Percentiles rank a stretch among this genome's conserved stretches.
Conservation (phyloP, 2,113 vertebrate genomes). For the Lepidothrix coronata region DNA sequence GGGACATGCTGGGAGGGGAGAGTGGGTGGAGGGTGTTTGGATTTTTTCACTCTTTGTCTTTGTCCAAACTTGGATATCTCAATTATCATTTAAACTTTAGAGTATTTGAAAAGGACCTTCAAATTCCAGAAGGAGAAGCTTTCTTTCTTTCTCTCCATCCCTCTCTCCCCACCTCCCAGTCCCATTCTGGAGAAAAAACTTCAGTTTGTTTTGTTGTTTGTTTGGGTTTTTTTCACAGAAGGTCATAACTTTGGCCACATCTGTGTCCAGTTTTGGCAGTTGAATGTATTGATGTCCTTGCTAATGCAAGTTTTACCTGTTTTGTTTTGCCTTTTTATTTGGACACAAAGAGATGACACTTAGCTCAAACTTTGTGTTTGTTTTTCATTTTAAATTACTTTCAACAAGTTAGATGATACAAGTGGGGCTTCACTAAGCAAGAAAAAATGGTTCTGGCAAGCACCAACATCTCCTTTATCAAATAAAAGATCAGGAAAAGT, state of each 20-base stretch:
- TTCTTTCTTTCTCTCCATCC: not conserved
- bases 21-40: not conserved
- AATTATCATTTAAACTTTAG: not conserved
- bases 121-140: not conserved
- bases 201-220: not conserved
- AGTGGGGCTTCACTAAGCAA: not conserved
- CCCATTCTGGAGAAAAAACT: not conserved
- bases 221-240: not conserved
- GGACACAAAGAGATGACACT: not conserved
- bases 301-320: not conserved
- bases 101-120: not conserved
- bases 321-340: not conserved
- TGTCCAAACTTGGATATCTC: not conserved
- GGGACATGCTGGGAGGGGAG: not conserved
- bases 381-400: conserved; percentile 8
- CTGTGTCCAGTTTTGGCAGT: not conserved
- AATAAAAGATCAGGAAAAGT: not conserved
- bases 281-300: not conserved
- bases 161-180: not conserved
- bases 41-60: not conserved
- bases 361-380: not conserved
- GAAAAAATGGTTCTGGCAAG: not conserved
- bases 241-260: not conserved
- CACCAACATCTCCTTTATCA: not conserved
- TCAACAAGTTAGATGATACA: not conserved